Percentiles rank a stretch among this genome's conserved stretches.
Conservation (phyloP, 2,888 invertebrate genomes). For the Athalia rosae region DNA sequence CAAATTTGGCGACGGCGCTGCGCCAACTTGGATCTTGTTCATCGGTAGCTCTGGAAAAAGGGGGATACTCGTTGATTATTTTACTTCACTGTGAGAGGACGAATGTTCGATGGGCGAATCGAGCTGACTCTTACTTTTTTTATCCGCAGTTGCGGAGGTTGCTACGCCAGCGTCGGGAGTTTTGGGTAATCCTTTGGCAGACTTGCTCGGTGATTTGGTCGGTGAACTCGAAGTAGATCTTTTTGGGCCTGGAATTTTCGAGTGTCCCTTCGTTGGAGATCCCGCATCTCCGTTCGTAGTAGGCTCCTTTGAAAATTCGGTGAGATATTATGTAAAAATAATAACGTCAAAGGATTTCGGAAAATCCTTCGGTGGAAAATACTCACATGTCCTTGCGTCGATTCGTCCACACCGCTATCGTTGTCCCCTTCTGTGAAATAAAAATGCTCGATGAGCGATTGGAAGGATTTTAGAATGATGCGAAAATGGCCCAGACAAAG, state of each 20-base stretch:
- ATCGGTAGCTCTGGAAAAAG: slow-evolving; percentile 85
- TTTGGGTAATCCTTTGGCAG: slow-evolving; percentile 77
- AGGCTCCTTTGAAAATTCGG: slow-evolving; percentile 48
- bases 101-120: not conserved
- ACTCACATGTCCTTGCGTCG: slow-evolving; percentile 87
- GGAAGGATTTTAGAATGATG: not conserved
- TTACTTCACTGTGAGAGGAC: not conserved
- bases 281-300: slow-evolving; percentile 81
- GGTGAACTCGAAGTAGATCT: slow-evolving; percentile 70
- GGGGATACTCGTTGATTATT: not conserved
- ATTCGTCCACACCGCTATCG: slow-evolving; percentile 88
- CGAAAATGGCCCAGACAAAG: not conserved
- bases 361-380: slow-evolving; percentile 5
- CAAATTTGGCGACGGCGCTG: slow-evolving; percentile 93
- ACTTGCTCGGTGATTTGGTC: slow-evolving; percentile 78
- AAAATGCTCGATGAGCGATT: slow-evolving; percentile 52
- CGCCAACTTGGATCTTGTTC: slow-evolving; percentile 95
- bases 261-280: slow-evolving; percentile 82
- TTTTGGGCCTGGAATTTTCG: slow-evolving; percentile 76
- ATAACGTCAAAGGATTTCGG: too few species aligned
- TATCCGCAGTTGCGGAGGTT: slow-evolving; percentile 74
- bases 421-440: slow-evolving; percentile 85
- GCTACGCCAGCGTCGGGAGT: slow-evolving; percentile 82
- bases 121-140: slow-evolving; percentile 81
- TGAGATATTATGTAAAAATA: not conserved